These are phyloP conservation scores for Heterotis niloticus DNA, from an alignment of 2,113 vertebrate genomes.

Conservation along the genomic window DNA sequence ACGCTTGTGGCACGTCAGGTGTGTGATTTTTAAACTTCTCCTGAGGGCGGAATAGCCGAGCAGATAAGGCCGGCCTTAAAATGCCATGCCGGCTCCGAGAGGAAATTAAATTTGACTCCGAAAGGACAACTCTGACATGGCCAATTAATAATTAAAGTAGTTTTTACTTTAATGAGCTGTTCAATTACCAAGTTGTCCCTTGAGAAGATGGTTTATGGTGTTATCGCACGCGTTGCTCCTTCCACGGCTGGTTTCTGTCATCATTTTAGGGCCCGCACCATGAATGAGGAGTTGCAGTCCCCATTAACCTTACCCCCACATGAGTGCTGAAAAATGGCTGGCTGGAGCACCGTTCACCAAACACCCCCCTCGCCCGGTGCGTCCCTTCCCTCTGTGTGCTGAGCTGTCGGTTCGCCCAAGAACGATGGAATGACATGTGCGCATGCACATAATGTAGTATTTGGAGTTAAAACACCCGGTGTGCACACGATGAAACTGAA, in stretches of 20 bases:
- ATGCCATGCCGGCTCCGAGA: conserved; percentile 55
- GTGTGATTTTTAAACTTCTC: conserved; percentile 52
- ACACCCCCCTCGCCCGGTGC: neutral
- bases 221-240: conserved; percentile 68
- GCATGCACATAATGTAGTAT: too few relatives aligned
- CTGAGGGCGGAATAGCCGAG: conserved; percentile 45
- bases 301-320: conserved; percentile 83
- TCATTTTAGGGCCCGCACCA: conserved; percentile 29
- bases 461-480: too few relatives aligned
- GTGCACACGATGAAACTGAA: too few relatives aligned
- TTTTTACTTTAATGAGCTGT: conserved; percentile 83
- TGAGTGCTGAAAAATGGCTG: conserved; percentile 67
- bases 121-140: conserved; percentile 88
- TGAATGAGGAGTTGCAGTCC: conserved; percentile 74
- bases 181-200: conserved; percentile 84
- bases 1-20: conserved; percentile 39
- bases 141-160: conserved; percentile 90
- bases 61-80: conserved; percentile 55
- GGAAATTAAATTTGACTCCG: conserved; percentile 81
- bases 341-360: neutral
- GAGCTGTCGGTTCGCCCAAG: neutral
- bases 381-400: neutral
- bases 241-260: conserved; percentile 36
- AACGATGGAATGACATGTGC: too few relatives aligned
- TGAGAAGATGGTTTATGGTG: conserved; percentile 76